A percentile compares a stretch with the other conserved stretches of the same genome.
phyloP scores from a whole-genome alignment of 2,797 vertebrate genomes.

The Yasuhikotakia modesta region DNA sequence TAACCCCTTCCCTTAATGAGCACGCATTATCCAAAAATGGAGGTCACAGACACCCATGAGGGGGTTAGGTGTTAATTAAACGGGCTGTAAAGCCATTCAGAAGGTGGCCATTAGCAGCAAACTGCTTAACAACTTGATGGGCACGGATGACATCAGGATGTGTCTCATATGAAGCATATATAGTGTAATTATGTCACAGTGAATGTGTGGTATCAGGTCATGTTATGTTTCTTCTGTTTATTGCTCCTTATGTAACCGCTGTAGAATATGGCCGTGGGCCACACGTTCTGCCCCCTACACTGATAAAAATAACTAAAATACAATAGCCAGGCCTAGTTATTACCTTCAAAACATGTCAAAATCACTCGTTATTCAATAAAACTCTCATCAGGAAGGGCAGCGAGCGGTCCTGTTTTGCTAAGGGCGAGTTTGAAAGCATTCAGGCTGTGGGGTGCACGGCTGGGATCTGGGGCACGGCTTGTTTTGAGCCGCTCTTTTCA shows the following conservation, averaged over 20 bases:
- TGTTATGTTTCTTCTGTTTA: conserved; percentile 31
- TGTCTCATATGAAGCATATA: neutral
- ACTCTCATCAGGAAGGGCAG: conserved; percentile 8
- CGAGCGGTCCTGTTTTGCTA: conserved; percentile 10
- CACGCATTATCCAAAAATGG: conserved; percentile 5
- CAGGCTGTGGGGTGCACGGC: neutral
- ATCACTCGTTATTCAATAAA: conserved; percentile 15
- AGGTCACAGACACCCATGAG: conserved; percentile 5
- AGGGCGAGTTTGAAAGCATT: neutral
- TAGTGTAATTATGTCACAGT: conserved; percentile 3
- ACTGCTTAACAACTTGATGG: conserved; percentile 26
- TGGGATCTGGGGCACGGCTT: conserved; percentile 25
- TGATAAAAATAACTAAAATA: conserved; percentile 29
- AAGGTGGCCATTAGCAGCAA: conserved; percentile 4
- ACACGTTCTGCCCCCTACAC: neutral
- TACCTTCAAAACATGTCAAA: conserved; percentile 9
- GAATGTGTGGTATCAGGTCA: conserved; percentile 23
- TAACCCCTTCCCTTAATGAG: conserved; percentile 41
- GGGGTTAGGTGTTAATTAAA: conserved; percentile 31
- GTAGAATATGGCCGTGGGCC: conserved; percentile 27
- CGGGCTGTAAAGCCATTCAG: conserved; percentile 2
- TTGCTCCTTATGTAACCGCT: conserved; percentile 24
- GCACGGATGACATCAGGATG: conserved; percentile 25
- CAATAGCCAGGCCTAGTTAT: conserved; percentile 18
- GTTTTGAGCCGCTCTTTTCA: conserved; percentile 38